Evolutionary conservation across 92 coral and sea anemone species (phyloP).

Genomic region (Zoanthus solanderi): DNA sequence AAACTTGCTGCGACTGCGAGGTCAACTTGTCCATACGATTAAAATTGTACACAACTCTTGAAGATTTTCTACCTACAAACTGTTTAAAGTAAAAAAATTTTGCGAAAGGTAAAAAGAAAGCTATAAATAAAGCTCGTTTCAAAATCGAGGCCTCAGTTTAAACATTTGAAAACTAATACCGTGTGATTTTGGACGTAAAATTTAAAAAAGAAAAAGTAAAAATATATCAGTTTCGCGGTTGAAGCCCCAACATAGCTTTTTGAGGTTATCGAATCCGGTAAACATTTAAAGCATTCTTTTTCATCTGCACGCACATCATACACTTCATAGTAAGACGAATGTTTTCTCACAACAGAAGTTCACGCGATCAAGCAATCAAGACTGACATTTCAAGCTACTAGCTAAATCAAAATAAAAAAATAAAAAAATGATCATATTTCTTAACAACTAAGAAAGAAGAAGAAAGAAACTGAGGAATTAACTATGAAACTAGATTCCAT

Average conservation of each 20-base stretch:
- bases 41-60: background rate
- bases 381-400: slow-evolving; percentile 3
- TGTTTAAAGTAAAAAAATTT: background rate
- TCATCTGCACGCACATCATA: background rate
- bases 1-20: background rate
- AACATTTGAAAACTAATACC: background rate
- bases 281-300: slow-evolving; percentile 38
- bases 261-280: slow-evolving; percentile 17
- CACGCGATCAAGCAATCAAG: background rate
- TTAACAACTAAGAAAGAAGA: background rate
- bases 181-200: background rate
- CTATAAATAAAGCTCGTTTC: background rate
- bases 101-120: background rate
- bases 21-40: background rate
- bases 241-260: slow-evolving; percentile 1
- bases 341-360: too few relatives aligned
- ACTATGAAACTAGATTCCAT: slow-evolving; percentile 49
- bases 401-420: background rate
- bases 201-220: background rate
- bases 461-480: slow-evolving; percentile 1
- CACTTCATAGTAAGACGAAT: background rate
- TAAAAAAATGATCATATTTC: background rate
- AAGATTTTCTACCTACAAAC: background rate
- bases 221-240: slow-evolving; percentile 15
- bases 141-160: background rate